phyloP scores from a whole-genome alignment of 1,140 invertebrate genomes.

The Panulirus ornatus region DNA sequence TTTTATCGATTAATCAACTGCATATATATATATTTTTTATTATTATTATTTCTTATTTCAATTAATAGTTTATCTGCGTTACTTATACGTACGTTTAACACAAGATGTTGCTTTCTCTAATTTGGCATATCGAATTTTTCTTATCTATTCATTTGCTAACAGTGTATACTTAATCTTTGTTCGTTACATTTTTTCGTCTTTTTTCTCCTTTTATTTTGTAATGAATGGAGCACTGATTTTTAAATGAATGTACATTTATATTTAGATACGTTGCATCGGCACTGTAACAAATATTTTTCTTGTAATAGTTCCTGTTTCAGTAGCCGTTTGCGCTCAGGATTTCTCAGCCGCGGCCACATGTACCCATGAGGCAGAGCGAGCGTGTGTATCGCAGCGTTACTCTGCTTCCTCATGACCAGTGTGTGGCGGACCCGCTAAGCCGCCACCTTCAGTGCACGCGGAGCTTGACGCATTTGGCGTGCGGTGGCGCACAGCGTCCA shows the following conservation, averaged over 20 bases:
- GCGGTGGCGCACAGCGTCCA: no score
- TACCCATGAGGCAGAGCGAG: neutral
- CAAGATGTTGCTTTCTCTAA: constrained; percentile 17
- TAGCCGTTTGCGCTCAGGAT: constrained; percentile 37
- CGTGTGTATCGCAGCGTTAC: neutral
- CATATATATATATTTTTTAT: constrained; percentile 12
- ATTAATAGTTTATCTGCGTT: constrained; percentile 27
- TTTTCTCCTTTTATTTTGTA: constrained; percentile 37
- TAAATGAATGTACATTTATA: constrained; percentile 42
- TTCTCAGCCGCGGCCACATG: constrained; percentile 3
- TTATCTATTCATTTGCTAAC: constrained; percentile 41
- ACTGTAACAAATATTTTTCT: constrained; percentile 38
- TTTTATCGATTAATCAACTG: constrained; percentile 34
- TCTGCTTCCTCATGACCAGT: neutral
- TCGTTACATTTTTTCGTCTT: constrained; percentile 23
- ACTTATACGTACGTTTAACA: constrained; percentile 19
- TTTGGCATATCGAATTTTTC: neutral
- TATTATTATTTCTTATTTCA: constrained; percentile 12
- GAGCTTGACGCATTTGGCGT: no score
- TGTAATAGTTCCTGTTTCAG: constrained; percentile 35
- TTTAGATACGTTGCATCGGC: constrained; percentile 36
- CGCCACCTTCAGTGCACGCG: no score
- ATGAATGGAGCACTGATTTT: constrained; percentile 50
- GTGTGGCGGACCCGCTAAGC: neutral
- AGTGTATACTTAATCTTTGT: constrained; percentile 47